Percentiles rank a stretch among this genome's conserved stretches.
Conservation (phyloP, 2,888 invertebrate species). For the Elmis aenea region DNA sequence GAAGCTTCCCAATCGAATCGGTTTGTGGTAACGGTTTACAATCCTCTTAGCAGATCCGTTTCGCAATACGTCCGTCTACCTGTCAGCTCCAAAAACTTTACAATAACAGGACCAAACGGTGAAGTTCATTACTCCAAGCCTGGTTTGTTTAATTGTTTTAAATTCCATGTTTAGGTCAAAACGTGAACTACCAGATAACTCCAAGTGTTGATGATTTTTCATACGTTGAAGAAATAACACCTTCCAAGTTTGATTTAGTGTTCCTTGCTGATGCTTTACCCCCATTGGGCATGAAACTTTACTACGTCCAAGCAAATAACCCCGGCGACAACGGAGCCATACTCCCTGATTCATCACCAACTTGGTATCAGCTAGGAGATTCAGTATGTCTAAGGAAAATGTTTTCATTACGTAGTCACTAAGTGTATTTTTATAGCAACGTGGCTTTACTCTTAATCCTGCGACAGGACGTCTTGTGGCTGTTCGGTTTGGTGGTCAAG, state of each 20-base stretch:
- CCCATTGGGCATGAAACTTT: conserved; percentile 61
- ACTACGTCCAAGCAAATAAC: conserved; percentile 44
- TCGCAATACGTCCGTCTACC: conserved; percentile 62
- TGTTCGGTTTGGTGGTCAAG: conserved; percentile 36
- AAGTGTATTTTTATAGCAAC: neutral
- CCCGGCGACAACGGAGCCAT: conserved; percentile 42
- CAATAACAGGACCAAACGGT: conserved; percentile 33
- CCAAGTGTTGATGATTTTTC: conserved; percentile 18
- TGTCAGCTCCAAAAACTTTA: conserved; percentile 53
- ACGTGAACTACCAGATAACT: conserved; percentile 26
- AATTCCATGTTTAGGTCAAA: conserved; percentile 41
- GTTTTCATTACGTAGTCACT: neutral
- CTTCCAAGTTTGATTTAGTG: conserved; percentile 55
- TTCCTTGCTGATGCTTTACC: conserved; percentile 63
- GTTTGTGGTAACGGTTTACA: conserved; percentile 75
- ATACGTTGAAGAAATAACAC: conserved; percentile 14
- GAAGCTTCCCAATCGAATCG: conserved; percentile 56
- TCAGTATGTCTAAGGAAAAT: neutral
- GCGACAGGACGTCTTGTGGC: neutral
- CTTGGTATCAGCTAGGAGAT: conserved; percentile 7
- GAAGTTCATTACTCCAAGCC: neutral
- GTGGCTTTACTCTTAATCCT: neutral
- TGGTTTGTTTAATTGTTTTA: neutral
- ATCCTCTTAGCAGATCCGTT: conserved; percentile 66
- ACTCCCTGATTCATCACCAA: neutral